Evolutionary conservation across 2,888 invertebrate species (phyloP).

Genomic region (Drosophila mayaguana): DNA sequence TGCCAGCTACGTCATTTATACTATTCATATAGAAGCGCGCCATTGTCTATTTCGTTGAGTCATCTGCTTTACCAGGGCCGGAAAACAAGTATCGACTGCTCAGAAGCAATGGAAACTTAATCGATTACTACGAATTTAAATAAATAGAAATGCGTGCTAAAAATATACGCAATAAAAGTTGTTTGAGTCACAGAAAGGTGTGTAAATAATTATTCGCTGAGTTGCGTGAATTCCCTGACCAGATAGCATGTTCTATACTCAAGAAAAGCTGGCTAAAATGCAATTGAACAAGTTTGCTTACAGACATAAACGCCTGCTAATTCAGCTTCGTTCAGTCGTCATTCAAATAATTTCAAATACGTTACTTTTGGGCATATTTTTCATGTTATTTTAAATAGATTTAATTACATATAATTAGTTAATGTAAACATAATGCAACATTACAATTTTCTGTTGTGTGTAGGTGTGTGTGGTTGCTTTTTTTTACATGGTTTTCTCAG

Average conservation of each 20-base stretch:
- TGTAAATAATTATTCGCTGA: not conserved
- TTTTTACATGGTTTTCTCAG: slow-evolving; percentile 35
- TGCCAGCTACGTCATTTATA: not conserved
- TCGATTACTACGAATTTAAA: not conserved
- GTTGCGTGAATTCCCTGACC: not conserved
- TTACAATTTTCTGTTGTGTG: slow-evolving; percentile 33
- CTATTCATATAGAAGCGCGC: not conserved
- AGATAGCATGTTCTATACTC: not conserved
- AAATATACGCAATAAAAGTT: not conserved
- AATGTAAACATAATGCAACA: slow-evolving; percentile 71
- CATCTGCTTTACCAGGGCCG: not conserved
- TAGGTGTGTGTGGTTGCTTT: not conserved
- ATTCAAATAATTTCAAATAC: slow-evolving; percentile 14
- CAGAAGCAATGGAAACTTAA: not conserved
- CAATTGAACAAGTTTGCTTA: not conserved
- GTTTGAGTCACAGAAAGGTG: not conserved
- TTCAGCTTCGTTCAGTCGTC: not conserved
- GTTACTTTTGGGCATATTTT: slow-evolving; percentile 49
- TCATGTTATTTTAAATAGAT: slow-evolving; percentile 72
- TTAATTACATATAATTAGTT: slow-evolving; percentile 76
- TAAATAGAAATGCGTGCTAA: not conserved
- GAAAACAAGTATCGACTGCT: not conserved
- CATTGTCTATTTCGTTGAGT: not conserved
- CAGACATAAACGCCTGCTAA: not conserved
- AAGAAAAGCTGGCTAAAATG: not conserved